These are phyloP conservation scores for Sylvietta virens DNA, from an alignment of 2,113 vertebrate genomes.

Conservation along the genomic window DNA sequence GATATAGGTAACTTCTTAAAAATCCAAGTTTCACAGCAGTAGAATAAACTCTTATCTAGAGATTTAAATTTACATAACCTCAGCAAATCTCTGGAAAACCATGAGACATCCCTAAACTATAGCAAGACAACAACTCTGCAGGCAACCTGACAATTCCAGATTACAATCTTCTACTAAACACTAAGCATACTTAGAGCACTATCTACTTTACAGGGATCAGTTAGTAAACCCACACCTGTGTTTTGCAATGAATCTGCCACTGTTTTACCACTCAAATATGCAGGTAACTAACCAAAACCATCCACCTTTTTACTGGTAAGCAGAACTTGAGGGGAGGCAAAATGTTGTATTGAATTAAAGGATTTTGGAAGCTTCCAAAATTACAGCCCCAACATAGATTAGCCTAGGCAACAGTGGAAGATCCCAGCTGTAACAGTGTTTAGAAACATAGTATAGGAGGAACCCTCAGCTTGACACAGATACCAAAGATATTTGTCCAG, in stretches of 20 bases:
- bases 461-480: slow-evolving; percentile 39
- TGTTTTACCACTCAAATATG: slow-evolving; percentile 1
- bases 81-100: background rate
- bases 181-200: background rate
- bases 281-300: background rate
- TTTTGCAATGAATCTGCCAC: slow-evolving; percentile 63
- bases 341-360: background rate
- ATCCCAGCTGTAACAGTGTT: slow-evolving; percentile 9
- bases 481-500: slow-evolving; percentile 35
- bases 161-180: background rate
- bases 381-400: background rate
- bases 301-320: background rate
- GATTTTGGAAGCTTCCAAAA: slow-evolving; percentile 14
- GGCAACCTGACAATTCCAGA: background rate
- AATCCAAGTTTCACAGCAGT: background rate
- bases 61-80: background rate
- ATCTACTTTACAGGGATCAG: background rate
- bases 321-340: background rate
- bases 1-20: background rate
- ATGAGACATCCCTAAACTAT: background rate
- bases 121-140: background rate
- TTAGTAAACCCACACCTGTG: slow-evolving; percentile 67
- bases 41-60: background rate
- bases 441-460: slow-evolving; percentile 34
- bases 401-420: slow-evolving; percentile 54